Base-by-base conservation (phyloP, 92 coral and sea anemone species). In the Epizoanthus fatuus region DNA sequence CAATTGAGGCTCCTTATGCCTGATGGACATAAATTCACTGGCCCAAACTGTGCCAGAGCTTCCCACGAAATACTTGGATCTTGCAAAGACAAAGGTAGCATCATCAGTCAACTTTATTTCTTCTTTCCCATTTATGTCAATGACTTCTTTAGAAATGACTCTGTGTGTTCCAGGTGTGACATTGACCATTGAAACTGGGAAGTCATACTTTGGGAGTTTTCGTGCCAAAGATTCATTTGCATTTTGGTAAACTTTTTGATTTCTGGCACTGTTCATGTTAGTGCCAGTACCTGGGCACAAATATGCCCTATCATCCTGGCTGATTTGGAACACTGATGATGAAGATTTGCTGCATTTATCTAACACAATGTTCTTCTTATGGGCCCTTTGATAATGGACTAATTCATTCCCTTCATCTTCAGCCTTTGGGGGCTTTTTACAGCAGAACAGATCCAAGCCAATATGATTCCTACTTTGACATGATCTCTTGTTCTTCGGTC, bases 381-480 rank as follows among this genome's bases (percentile, higher is more conserved):
- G 80, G 16, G 80, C 66, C n/a, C 80, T 55, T 3, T 55, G 58
- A 74, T 51, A 74, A 55, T 74, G 80, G n/a, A 55, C 40, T 55
- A 74, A 54, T 35, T 51, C 58, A 55, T 35, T 55, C 5, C 63
- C 58, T 29, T 74, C 58, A 55, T 73, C 79, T 52, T 73, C 79
- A 42, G 79, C 79, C 63, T 73, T 73, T 53, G 79, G 79, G 25
- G 79, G 66, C 15, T 74, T 56, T 14, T 74, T 74, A 5, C 65
- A 74, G 32, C 80, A 74, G 5, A 55, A 74, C 66, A 74, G 32
- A 20, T 47, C 80, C 52, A 74, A 74, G 15, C 66, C 65, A 74
- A 35, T 20, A 35, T 74, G 80, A 8, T 14, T 74, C 49, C 35
- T 74, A 16, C n/a, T 16, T 74, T 74, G 80, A 13, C 35, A 3